Evolutionary conservation across 1,140 invertebrate genomes (phyloP).

Genomic region (Ceratoteleas bidentatus): DNA sequence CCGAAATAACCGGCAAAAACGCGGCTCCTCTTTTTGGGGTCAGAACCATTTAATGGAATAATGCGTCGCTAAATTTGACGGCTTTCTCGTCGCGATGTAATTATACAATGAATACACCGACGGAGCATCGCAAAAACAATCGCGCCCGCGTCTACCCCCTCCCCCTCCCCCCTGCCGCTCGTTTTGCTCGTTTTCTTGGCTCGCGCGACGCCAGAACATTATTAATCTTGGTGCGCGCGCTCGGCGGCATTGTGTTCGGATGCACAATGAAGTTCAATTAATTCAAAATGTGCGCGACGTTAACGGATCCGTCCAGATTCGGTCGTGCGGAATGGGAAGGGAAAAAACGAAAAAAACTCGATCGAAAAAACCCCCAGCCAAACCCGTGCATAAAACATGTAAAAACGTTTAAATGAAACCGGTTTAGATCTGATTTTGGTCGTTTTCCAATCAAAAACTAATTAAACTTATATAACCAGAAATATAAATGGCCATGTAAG

Average conservation of each 20-base stretch:
- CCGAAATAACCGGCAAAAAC: not conserved
- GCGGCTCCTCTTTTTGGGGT: conserved; percentile 1
- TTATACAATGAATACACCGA: conserved; percentile 57
- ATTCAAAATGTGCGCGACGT: conserved; percentile 64
- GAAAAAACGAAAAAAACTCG: conserved; percentile 30
- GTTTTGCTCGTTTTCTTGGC: conserved; percentile 58
- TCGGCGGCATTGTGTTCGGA: conserved; percentile 55
- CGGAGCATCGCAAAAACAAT: conserved; percentile 52
- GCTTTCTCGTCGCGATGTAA: conserved; percentile 48
- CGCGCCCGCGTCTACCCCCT: conserved; percentile 16
- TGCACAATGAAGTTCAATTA: conserved; percentile 71
- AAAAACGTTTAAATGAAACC: no score
- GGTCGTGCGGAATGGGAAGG: conserved; percentile 7
- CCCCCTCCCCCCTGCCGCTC: conserved; percentile 6
- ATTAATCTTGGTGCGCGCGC: conserved; percentile 58
- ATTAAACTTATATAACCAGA: no score
- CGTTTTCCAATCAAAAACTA: no score
- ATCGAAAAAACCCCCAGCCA: no score
- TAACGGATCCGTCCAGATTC: conserved; percentile 54
- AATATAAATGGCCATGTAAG: no score
- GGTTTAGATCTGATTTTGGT: no score
- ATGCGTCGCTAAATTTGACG: conserved; percentile 53
- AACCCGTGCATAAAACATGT: no score
- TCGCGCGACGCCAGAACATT: conserved; percentile 49
- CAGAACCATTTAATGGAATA: conserved; percentile 35